These are phyloP conservation scores for Drosophila demipolita DNA, from an alignment of 2,888 invertebrate genomes.

Conservation along the genomic window DNA sequence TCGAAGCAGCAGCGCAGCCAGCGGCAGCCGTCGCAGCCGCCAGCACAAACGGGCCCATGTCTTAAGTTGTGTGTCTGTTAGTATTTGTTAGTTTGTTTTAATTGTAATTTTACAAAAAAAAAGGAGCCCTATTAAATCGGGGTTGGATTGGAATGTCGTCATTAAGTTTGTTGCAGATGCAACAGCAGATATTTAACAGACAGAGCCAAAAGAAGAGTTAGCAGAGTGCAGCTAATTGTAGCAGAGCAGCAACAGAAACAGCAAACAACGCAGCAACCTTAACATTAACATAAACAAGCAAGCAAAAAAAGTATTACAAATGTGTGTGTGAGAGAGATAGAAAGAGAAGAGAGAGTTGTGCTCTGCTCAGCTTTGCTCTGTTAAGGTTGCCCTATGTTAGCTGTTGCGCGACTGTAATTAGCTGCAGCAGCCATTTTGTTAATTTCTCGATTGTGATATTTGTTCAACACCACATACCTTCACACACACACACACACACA, in stretches of 20 bases:
- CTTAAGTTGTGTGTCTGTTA: slow-evolving; percentile 65
- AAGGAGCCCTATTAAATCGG: slow-evolving; percentile 42
- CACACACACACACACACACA: slow-evolving; percentile 25
- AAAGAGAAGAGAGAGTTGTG: slow-evolving; percentile 1
- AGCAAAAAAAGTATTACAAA: slow-evolving; percentile 53
- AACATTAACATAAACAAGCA: slow-evolving; percentile 30
- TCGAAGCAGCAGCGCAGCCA: slow-evolving; percentile 55
- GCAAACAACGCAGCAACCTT: slow-evolving; percentile 18
- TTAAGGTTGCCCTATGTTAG: slow-evolving; percentile 43
- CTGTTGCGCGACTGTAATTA: slow-evolving; percentile 38
- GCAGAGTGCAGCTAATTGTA: slow-evolving; percentile 38
- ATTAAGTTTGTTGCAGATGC: slow-evolving; percentile 49
- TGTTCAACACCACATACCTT: slow-evolving; percentile 70
- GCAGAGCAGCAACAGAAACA: slow-evolving; percentile 19
- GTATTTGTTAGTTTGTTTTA: slow-evolving; percentile 65
- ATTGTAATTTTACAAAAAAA: slow-evolving; percentile 46
- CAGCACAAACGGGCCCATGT: slow-evolving; percentile 83
- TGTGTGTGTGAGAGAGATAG: not conserved
- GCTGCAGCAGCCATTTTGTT: slow-evolving; percentile 79
- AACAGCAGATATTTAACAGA: slow-evolving; percentile 24
- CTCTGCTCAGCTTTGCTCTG: slow-evolving; percentile 31
- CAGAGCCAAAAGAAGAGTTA: slow-evolving; percentile 45
- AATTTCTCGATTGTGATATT: slow-evolving; percentile 81
- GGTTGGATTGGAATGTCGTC: slow-evolving; percentile 55
- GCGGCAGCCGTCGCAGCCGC: slow-evolving; percentile 40